phyloP scores from a whole-genome alignment of 1,140 invertebrate species.

The Formica selysi region DNA sequence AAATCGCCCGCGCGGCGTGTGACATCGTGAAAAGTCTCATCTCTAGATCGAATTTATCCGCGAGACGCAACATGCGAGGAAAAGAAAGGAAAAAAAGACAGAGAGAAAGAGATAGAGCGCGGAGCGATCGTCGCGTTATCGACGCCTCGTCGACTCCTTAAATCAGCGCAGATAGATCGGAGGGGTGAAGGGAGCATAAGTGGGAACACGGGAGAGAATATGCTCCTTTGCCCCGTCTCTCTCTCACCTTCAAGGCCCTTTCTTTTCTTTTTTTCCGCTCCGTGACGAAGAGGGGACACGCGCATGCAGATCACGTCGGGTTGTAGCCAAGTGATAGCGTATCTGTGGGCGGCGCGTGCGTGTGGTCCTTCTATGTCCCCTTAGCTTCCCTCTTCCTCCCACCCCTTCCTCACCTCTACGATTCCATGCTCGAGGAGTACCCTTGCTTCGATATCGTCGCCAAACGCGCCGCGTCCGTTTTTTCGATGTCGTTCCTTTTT shows the following conservation, averaged over 20 bases:
- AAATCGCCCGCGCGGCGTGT: neutral
- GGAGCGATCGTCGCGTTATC: conserved; percentile 69
- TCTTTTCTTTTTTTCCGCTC: conserved; percentile 39
- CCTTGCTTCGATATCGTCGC: conserved; percentile 38
- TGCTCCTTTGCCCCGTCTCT: conserved; percentile 36
- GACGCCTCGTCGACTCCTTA: conserved; percentile 75
- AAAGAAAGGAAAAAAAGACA: conserved; percentile 10
- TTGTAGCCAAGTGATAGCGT: conserved; percentile 84
- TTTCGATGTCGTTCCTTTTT: neutral
- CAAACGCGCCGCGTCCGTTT: conserved; percentile 7
- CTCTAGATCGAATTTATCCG: conserved; percentile 27
- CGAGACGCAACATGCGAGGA: conserved; percentile 31
- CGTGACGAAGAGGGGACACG: conserved; percentile 80
- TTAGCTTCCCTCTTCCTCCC: conserved; percentile 40
- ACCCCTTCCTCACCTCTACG: conserved; percentile 36
- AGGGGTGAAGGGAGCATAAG: conserved; percentile 43
- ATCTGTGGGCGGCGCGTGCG: conserved; percentile 86
- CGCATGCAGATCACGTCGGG: conserved; percentile 85
- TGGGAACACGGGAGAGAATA: conserved; percentile 28
- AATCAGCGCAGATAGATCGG: conserved; percentile 71
- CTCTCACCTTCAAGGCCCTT: neutral
- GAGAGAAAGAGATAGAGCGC: conserved; percentile 50
- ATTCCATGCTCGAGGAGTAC: conserved; percentile 46
- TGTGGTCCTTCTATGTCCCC: conserved; percentile 84
- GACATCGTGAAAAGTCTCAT: neutral